phyloP scores from a whole-genome alignment of 2,113 vertebrate species.

The Pimephales promelas region DNA sequence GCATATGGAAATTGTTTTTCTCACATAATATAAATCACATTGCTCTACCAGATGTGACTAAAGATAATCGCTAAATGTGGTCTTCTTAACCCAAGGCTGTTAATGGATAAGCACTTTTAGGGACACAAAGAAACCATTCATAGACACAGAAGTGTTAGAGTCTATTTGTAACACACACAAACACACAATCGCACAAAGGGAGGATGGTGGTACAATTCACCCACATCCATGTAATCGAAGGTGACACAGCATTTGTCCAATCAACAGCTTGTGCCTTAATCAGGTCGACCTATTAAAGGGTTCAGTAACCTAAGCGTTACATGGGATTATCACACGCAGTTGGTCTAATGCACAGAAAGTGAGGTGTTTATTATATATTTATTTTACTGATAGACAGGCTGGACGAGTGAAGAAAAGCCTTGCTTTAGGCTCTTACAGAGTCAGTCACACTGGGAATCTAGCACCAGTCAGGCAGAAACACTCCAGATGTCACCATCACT shows the following conservation, averaged over 20 bases:
- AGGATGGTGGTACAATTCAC: conserved; percentile 52
- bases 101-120: conserved; percentile 38
- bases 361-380: conserved; percentile 55
- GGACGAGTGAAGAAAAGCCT: conserved; percentile 13
- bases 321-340: conserved; percentile 64
- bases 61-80: conserved; percentile 22
- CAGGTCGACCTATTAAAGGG: conserved; percentile 55
- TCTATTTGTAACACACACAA: conserved; percentile 16
- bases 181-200: conserved; percentile 7
- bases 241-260: conserved; percentile 59
- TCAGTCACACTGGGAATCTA: conserved; percentile 51
- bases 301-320: conserved; percentile 61
- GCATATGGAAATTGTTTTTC: neutral
- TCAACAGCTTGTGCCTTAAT: conserved; percentile 55
- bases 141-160: conserved; percentile 17
- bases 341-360: conserved; percentile 59
- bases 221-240: conserved; percentile 59
- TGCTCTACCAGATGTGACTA: neutral
- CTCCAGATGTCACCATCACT: conserved; percentile 60
- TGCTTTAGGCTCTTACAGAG: conserved; percentile 33
- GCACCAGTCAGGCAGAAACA: conserved; percentile 61
- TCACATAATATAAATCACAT: neutral
- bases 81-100: neutral
- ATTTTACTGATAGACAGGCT: conserved; percentile 51
- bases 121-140: conserved; percentile 31